Percentiles rank a stretch among this genome's conserved stretches.
These are phyloP conservation scores for Melanaphis sacchari DNA, from an alignment of 1,140 invertebrate genomes.

Conservation along the genomic window DNA sequence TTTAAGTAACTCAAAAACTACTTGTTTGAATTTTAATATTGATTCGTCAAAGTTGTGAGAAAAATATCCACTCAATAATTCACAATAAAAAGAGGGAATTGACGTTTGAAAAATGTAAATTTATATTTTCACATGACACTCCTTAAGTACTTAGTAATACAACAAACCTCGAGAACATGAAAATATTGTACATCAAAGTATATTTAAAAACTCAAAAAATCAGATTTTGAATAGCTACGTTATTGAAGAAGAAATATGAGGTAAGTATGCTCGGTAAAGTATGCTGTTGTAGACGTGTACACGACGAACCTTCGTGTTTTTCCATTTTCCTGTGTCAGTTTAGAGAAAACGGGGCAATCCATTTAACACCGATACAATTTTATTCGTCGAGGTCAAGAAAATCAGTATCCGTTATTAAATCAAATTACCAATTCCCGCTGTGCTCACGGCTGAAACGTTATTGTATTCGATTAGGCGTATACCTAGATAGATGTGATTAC, in stretches of 20 bases:
- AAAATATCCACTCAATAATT: not conserved
- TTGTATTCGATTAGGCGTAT: not conserved
- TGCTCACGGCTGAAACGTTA: not conserved
- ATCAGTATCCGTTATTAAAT: not conserved
- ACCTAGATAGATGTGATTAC: not conserved
- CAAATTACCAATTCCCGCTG: not conserved
- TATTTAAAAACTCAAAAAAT: not conserved
- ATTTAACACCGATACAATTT: not conserved
- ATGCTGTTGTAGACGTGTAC: not conserved
- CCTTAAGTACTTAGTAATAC: too few species aligned
- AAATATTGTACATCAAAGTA: not conserved
- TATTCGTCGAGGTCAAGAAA: not conserved
- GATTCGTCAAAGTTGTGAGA: not conserved
- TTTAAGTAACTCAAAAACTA: too few species aligned
- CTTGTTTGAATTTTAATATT: too few species aligned
- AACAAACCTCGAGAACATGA: not conserved
- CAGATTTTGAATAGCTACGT: not conserved
- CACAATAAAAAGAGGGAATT: not conserved
- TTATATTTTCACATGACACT: not conserved
- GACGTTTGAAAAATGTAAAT: not conserved
- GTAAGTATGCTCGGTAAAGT: not conserved
- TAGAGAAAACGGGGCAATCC: not conserved
- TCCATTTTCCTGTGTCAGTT: not conserved
- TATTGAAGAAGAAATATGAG: not conserved
- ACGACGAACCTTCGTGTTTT: not conserved